Evolutionary conservation across 2,113 vertebrate species (phyloP).

Genomic region (Lophura nycthemera): DNA sequence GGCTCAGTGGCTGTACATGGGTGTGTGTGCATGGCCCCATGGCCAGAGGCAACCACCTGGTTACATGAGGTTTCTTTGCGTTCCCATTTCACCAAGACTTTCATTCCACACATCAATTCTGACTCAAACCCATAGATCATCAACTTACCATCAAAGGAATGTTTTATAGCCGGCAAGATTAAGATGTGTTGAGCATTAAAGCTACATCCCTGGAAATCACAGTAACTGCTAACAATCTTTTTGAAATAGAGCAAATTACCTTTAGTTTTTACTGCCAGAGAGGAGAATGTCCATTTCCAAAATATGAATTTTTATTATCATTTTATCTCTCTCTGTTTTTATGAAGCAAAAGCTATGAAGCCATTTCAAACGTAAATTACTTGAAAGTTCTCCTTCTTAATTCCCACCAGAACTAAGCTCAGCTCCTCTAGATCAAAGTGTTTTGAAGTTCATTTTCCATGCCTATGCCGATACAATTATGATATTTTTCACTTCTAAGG

Average conservation of each 20-base stretch:
- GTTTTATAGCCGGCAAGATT: background rate
- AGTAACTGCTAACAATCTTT: background rate
- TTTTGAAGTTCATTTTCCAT: background rate
- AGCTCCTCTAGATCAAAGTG: background rate
- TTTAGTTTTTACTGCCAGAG: background rate
- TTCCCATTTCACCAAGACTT: background rate
- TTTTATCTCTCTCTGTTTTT: background rate
- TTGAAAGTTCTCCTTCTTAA: constrained; percentile 12
- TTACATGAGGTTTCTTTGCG: background rate
- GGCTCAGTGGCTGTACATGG: background rate
- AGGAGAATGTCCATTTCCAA: constrained; percentile 5
- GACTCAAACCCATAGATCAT: background rate
- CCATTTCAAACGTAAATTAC: constrained; percentile 10
- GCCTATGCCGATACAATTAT: background rate
- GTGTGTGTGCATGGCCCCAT: background rate
- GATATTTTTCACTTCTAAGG: background rate
- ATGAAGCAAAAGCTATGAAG: background rate
- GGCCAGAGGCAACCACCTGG: background rate
- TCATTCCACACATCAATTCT: background rate
- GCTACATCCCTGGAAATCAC: background rate
- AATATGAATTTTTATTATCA: background rate
- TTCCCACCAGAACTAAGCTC: background rate
- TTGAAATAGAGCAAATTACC: background rate
- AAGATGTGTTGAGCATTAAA: background rate
- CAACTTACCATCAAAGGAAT: background rate